Base-by-base conservation (phyloP, 2,113 vertebrate species). In the Ictidomys tridecemlineatus region DNA sequence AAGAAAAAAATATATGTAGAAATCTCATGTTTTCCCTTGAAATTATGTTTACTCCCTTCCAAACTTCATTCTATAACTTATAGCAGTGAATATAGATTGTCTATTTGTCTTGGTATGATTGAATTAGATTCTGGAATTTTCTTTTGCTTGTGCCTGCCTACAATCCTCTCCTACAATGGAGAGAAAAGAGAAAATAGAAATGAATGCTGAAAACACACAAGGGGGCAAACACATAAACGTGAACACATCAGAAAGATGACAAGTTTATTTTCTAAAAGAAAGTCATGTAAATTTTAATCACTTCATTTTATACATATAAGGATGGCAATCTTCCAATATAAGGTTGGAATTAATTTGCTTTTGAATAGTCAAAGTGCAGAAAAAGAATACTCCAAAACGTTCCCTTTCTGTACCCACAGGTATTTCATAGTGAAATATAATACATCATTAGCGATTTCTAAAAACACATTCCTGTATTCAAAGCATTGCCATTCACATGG, bases 91-190 rank as follows among this genome's bases (percentile, higher is more conserved):
- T 93, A 98, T 99, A 20, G 99, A 99, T 98, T 73, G 98, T 99
- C 99, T 98, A 95, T 99, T 94, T 98, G 99, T 98, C 99, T 99
- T 72, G 99, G 99, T n/a, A 78, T 97, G 8, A 98, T 99, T 96
- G 99, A 99, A 96, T 90, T 98, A 89, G 87, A 98, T 39, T 98
- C 98, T 0, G 99, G 99, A 79, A 83, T 98, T 51, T 99, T 99
- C 82, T 98, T 99, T 95, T 99, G 99, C 53, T 80, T 89, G 99
- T 99, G 98, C 99, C 99, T 98, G 96, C 98, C 91, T 99, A 99
- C 97, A 98, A 99, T 98, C 93, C 45, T 45, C 45, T 45, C 45
- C 45, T 51, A 98, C 98, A 48, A 98, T 98, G 73, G 98, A 99
- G 79, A 86, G 48, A 98, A 85, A 98, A 98, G 61, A 88, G 56